phyloP scores from a whole-genome alignment of 2,797 vertebrate species.

The Scolopax rusticola region DNA sequence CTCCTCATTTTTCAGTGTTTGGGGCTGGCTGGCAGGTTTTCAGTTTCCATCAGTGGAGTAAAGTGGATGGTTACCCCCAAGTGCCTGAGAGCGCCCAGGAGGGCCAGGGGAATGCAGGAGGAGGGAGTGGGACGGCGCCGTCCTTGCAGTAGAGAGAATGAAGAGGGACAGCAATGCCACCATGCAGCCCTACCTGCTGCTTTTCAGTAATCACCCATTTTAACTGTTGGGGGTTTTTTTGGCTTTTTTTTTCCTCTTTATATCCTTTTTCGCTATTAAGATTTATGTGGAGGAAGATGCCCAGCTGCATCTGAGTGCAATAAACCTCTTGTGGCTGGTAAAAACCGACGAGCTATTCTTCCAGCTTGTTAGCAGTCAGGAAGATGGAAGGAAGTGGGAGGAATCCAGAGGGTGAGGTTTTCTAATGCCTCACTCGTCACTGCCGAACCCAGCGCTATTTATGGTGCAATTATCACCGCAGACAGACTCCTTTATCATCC shows the following conservation, averaged over 20 bases:
- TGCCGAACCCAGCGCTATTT: conserved; percentile 37
- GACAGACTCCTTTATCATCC: conserved; percentile 66
- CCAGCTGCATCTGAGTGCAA: conserved; percentile 5
- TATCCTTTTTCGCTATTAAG: neutral
- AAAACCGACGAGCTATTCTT: conserved; percentile 31
- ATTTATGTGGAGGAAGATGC: conserved; percentile 43
- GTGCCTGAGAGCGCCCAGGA: neutral
- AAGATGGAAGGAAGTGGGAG: conserved; percentile 57
- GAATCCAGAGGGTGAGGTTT: conserved; percentile 23
- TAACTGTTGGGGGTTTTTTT: rapidly evolving
- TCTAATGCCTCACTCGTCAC: conserved; percentile 37
- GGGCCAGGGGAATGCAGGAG: neutral
- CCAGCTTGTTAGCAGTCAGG: conserved; percentile 57
- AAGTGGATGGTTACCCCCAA: neutral
- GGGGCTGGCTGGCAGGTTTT: conserved; percentile 45
- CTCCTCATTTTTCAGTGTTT: conserved; percentile 45
- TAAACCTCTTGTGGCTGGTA: conserved; percentile 30
- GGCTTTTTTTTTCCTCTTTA: no score
- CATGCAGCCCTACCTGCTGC: neutral
- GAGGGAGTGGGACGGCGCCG: rapidly evolving
- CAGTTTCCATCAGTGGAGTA: neutral
- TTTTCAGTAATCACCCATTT: neutral
- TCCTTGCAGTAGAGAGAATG: neutral
- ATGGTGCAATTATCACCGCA: conserved; percentile 55
- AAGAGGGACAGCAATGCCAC: neutral